Conservation (phyloP, 2,888 invertebrate species). For the Pantelozetes paolii region DNA sequence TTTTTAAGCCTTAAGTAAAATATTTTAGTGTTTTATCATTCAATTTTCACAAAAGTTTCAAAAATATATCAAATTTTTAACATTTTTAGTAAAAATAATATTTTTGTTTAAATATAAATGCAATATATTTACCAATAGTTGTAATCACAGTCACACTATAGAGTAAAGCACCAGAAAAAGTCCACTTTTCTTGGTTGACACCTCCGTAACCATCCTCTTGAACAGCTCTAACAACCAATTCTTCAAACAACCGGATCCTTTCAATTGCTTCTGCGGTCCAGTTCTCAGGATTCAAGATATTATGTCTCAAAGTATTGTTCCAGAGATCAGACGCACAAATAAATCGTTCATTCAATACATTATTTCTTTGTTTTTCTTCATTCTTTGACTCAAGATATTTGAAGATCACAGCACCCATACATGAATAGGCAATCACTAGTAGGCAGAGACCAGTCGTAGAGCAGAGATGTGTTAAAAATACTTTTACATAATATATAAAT, state of each 20-base stretch:
- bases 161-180: constrained; percentile 74
- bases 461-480: constrained; percentile 52
- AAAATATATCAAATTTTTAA: no score
- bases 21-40: no score
- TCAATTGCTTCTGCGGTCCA: no score
- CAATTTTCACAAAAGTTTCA: no score
- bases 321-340: constrained; percentile 58
- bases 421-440: constrained; percentile 55
- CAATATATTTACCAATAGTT: constrained; percentile 69
- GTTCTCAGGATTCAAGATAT: constrained; percentile 75
- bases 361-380: constrained; percentile 46
- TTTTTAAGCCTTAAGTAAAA: no score
- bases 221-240: constrained; percentile 70
- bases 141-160: constrained; percentile 82
- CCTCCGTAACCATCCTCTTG: constrained; percentile 55
- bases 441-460: constrained; percentile 55
- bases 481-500: constrained; percentile 45
- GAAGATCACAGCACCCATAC: constrained; percentile 54
- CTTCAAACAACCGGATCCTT: constrained; percentile 72
- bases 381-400: constrained; percentile 52
- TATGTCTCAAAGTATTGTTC: constrained; percentile 79
- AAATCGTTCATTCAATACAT: constrained; percentile 43
- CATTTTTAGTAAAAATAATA: no score
- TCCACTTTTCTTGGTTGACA: constrained; percentile 63
- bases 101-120: no score